phyloP scores from a whole-genome alignment of 2,888 invertebrate species.

The Itoplectis maculator region DNA sequence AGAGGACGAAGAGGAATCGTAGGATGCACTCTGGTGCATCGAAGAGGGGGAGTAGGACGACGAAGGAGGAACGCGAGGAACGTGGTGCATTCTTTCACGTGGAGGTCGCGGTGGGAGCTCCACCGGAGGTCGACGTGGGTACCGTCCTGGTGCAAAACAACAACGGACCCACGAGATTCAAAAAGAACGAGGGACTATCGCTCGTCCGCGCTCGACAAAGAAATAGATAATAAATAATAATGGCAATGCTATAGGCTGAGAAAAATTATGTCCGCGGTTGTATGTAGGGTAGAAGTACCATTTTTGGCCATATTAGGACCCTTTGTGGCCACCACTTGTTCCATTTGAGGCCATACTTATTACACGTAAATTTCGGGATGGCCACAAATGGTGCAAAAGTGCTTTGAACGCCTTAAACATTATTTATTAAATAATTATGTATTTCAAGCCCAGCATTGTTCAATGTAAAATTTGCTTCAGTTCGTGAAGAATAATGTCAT shows the following conservation, averaged over 20 bases:
- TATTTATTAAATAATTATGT: too few species aligned
- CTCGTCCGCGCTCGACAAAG: neutral
- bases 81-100: conserved; percentile 47
- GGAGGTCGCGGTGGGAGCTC: conserved; percentile 42
- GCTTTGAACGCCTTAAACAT: too few species aligned
- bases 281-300: too few species aligned
- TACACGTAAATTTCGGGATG: too few species aligned
- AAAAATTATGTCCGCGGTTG: neutral
- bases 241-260: neutral
- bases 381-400: too few species aligned
- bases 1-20: neutral
- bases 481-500: too few species aligned
- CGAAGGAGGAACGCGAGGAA: conserved; percentile 46
- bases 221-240: neutral
- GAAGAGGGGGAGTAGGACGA: conserved; percentile 20
- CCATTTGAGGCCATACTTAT: too few species aligned
- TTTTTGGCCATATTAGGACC: too few species aligned
- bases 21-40: conserved; percentile 54
- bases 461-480: too few species aligned
- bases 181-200: neutral
- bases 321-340: too few species aligned
- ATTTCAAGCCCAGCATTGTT: too few species aligned
- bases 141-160: conserved; percentile 9
- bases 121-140: conserved; percentile 38
- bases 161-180: conserved; percentile 4